Base-by-base conservation (phyloP, 2,113 vertebrate species). In the Pteruthius melanotis region DNA sequence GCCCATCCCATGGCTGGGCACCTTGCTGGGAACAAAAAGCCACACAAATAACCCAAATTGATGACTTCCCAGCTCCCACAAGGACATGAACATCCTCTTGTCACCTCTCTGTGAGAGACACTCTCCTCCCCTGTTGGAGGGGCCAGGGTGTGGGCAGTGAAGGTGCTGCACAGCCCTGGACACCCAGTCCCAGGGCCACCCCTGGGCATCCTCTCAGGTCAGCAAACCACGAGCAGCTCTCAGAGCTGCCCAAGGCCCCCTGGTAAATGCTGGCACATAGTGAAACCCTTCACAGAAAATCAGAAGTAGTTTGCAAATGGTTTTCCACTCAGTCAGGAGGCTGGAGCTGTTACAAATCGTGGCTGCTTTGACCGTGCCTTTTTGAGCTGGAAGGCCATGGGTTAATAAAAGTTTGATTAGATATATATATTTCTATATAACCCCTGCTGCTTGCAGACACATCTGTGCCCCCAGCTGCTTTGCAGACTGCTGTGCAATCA, bases 371-470 rank as follows among this genome's bases (percentile, higher is more conserved):
- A 35, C 76, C 0, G 0, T 77, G 82, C 64, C 39, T 72, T 90
- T 83, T 70, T 74, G 75, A 88, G 64, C 64, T 77, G 90, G 85
- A 74, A 90, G 87, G 82, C 53, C 64, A 70, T 0, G 8, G 75
- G 82, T 95, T 96, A 90, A 91, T 86, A 88, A 77, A 95, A 92
- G 53, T 86, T 92, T 92, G 76, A 93, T 96, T 88, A 83, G 20
- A 75, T 69, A 74, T 44, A 71, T 87, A 8, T 90, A 86, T 94
- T 86, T 86, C 66, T 94, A 42, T 88, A 80, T 77, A 80, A 93
- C 33, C 79, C 76, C 60, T 92, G 85, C 79, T 93, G 90, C 85
- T 83, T 70, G 37, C 59, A 86, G 45, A 33, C 75, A 70, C 71
- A 11, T 42, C 39, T 4, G 27, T 86, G 79, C 84, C 71, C 81